A percentile compares a stretch with the other conserved stretches of the same genome.
phyloP scores from a whole-genome alignment of 2,888 invertebrate species.

The Helicoverpa assulta region DNA sequence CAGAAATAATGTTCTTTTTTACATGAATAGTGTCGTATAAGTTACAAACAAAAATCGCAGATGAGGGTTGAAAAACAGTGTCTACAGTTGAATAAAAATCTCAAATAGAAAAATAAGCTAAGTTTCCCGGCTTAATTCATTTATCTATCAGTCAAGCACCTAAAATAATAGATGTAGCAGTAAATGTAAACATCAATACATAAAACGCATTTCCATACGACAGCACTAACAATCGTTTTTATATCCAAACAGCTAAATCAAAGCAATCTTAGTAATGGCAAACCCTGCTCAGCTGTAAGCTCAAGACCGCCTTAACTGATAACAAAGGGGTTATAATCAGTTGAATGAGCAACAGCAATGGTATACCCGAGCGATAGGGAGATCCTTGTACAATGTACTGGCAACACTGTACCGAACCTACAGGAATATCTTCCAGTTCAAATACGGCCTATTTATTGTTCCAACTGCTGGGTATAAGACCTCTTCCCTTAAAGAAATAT shows the following conservation, averaged over 20 bases:
- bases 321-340: conserved; percentile 25
- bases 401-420: too few species aligned
- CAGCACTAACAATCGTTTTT: not conserved
- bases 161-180: too few species aligned
- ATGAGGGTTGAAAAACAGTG: too few species aligned
- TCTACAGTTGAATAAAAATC: too few species aligned
- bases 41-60: too few species aligned
- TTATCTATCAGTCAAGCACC: not conserved
- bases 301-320: not conserved
- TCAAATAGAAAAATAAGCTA: too few species aligned
- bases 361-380: not conserved
- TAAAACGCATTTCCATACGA: not conserved
- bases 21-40: too few species aligned
- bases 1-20: not conserved
- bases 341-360: conserved; percentile 6
- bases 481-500: not conserved
- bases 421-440: not conserved
- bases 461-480: not conserved
- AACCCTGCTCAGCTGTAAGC: conserved; percentile 1
- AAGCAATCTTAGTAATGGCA: conserved; percentile 2
- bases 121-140: too few species aligned
- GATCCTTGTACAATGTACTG: not conserved
- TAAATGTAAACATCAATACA: not conserved
- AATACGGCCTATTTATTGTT: not conserved
- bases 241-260: not conserved